These are phyloP conservation scores for Rhinolophus sinicus DNA, from an alignment of 2,113 vertebrate species.

Conservation along the genomic window DNA sequence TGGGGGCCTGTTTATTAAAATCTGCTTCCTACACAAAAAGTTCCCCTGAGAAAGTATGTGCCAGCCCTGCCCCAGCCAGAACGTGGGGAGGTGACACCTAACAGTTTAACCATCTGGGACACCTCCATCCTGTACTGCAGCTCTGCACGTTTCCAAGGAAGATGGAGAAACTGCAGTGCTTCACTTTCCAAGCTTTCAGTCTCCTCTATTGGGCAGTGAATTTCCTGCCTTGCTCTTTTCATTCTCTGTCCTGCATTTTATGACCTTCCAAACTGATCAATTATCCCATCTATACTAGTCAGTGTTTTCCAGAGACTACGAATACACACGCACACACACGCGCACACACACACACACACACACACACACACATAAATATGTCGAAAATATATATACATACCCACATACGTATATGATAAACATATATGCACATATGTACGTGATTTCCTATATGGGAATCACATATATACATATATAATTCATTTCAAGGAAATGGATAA, in stretches of 20 bases:
- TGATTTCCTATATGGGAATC: background rate
- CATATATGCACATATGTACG: background rate
- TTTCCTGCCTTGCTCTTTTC: background rate
- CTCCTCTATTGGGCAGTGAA: background rate
- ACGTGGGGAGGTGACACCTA: background rate
- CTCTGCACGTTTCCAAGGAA: background rate
- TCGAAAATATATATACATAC: background rate
- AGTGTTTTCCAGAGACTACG: background rate
- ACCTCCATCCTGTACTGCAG: background rate
- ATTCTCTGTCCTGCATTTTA: background rate
- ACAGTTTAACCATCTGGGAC: background rate
- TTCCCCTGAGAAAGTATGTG: background rate
- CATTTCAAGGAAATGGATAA: background rate
- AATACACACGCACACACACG: too few species aligned
- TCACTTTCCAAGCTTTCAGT: too few species aligned
- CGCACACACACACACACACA: too few species aligned
- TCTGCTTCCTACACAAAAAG: background rate
- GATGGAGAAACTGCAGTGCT: background rate
- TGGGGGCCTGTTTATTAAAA: background rate
- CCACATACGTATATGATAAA: background rate
- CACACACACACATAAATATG: too few species aligned
- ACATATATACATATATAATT: too few species aligned
- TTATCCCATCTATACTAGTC: background rate
- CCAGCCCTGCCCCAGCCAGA: background rate
- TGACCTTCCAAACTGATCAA: background rate